Percentiles rank a stretch among this genome's conserved stretches.
These are phyloP conservation scores for Piprites chloris DNA, from an alignment of 2,113 vertebrate genomes.

Conservation along the genomic window DNA sequence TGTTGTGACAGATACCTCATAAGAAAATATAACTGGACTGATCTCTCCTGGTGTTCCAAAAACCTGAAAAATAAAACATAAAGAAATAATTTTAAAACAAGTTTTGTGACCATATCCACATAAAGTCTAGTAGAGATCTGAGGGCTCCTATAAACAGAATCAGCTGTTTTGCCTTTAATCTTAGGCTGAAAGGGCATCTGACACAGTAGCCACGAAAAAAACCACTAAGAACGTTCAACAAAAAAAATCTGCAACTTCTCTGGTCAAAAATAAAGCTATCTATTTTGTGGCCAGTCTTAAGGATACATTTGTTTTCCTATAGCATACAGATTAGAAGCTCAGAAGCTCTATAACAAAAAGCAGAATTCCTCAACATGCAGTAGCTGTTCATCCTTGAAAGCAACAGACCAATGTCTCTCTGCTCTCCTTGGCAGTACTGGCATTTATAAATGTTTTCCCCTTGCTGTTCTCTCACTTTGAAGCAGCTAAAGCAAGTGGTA, in stretches of 20 bases:
- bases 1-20: not conserved
- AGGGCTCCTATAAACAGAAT: not conserved
- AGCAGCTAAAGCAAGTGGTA: not conserved
- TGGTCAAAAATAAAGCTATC: not conserved
- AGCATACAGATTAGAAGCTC: not conserved
- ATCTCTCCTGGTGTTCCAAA: constrained; percentile 33
- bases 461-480: not conserved
- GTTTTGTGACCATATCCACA: not conserved
- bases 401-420: not conserved
- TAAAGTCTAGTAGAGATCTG: not conserved
- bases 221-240: not conserved
- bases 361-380: not conserved
- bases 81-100: not conserved
- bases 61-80: not conserved
- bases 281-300: not conserved
- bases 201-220: not conserved
- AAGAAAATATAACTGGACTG: not conserved
- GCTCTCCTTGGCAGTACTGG: not conserved
- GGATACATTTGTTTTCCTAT: not conserved
- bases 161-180: constrained; percentile 1
- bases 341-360: not conserved
- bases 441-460: not conserved
- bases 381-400: not conserved
- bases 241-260: not conserved
- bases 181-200: not conserved